Percentiles rank a stretch among this genome's conserved stretches.
Conservation (phyloP, 2,797 vertebrate genomes). For the Sebastes vulpes region DNA sequence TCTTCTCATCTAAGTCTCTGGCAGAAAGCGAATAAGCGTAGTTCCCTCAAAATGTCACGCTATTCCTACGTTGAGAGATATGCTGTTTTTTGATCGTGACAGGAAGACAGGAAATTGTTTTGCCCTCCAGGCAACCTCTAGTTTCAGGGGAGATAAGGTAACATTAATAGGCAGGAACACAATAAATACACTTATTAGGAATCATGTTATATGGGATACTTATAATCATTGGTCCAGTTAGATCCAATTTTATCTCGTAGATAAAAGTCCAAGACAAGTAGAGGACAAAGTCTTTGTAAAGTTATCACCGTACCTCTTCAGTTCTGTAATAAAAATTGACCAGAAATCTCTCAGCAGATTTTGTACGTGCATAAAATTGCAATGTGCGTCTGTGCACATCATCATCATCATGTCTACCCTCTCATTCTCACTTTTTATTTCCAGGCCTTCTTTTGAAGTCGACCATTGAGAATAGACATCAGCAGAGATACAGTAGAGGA, state of each 20-base stretch:
- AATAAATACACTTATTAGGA: background rate
- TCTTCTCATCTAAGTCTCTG: background rate
- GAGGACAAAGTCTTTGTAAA: constrained; percentile 13
- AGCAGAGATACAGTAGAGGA: background rate
- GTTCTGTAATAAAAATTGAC: background rate
- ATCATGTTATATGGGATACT: background rate
- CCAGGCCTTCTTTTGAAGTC: constrained; percentile 31
- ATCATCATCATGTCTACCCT: background rate
- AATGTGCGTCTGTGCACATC: background rate
- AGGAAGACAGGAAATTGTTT: background rate
- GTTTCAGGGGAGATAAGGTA: background rate
- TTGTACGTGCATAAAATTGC: background rate
- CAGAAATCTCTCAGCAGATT: background rate
- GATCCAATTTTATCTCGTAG: background rate
- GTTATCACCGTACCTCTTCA: background rate
- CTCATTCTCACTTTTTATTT: constrained; percentile 22
- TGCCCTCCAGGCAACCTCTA: background rate
- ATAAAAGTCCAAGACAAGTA: background rate
- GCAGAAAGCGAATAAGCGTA: background rate
- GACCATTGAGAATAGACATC: constrained; percentile 18
- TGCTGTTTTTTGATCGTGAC: background rate
- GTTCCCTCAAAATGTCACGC: background rate
- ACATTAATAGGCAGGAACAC: background rate
- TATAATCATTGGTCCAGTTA: background rate
- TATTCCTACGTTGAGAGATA: background rate